These are phyloP conservation scores for Cenopis cana DNA, from an alignment of 2,888 invertebrate genomes.

Conservation along the genomic window DNA sequence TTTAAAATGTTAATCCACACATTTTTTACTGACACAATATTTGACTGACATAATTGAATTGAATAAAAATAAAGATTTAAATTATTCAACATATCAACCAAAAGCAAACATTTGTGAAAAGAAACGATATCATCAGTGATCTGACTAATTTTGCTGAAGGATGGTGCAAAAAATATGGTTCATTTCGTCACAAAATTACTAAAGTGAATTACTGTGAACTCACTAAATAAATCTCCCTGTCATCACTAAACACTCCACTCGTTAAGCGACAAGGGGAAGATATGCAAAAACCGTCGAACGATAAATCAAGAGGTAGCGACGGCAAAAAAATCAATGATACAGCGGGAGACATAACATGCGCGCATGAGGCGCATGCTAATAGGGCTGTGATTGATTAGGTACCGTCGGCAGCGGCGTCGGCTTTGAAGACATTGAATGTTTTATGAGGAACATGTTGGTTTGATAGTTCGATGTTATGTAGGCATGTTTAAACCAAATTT, in stretches of 20 bases:
- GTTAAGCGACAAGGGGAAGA: constrained; percentile 29
- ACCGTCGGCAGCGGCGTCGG: constrained; percentile 17
- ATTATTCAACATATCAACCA: background rate
- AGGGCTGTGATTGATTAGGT: constrained; percentile 42
- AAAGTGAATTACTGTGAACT: background rate
- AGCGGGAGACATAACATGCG: constrained; percentile 42
- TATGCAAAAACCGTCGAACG: constrained; percentile 36
- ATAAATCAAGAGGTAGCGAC: constrained; percentile 44
- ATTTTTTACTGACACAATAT: too few species aligned
- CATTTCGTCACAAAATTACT: background rate
- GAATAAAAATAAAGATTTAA: too few species aligned
- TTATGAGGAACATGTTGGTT: constrained; percentile 11
- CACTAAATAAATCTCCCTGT: constrained; percentile 14
- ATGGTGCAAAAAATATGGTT: background rate
- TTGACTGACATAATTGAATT: too few species aligned
- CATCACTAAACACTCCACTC: constrained; percentile 24
- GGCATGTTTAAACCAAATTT: background rate
- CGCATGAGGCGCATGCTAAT: constrained; percentile 40
- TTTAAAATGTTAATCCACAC: too few species aligned
- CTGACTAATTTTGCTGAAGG: background rate
- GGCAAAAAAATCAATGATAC: constrained; percentile 45
- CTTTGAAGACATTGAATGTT: constrained; percentile 20
- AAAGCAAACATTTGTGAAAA: background rate
- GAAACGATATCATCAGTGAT: background rate
- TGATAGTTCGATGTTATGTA: constrained; percentile 6